These are phyloP conservation scores for Baryphthengus martii DNA, from an alignment of 2,113 vertebrate species.

Conservation along the genomic window DNA sequence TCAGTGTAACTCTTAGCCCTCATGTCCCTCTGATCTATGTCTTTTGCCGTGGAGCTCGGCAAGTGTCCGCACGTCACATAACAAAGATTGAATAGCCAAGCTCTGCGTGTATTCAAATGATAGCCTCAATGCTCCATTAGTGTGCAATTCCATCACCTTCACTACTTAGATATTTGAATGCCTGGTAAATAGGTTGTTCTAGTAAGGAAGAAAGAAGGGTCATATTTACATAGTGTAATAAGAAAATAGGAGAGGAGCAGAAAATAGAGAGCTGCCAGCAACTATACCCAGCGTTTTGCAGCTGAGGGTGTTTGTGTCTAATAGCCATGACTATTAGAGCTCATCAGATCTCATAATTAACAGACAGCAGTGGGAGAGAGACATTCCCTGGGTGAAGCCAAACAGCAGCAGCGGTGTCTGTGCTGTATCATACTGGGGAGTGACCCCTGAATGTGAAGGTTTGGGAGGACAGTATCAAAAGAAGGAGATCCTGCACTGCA, in stretches of 20 bases:
- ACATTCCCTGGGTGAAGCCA: conserved; percentile 48
- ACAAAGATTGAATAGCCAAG: background rate
- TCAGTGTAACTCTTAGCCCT: background rate
- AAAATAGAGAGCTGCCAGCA: conserved; percentile 63
- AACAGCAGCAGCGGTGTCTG: conserved; percentile 19
- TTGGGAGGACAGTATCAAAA: background rate
- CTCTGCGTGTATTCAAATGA: background rate
- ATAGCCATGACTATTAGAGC: conserved; percentile 54
- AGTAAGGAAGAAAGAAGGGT: conserved; percentile 24
- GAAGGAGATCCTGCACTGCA: background rate
- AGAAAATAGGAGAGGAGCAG: conserved; percentile 61
- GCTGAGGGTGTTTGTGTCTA: conserved; percentile 31
- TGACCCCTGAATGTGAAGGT: background rate
- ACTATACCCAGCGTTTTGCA: background rate
- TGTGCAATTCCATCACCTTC: conserved; percentile 14
- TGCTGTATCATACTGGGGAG: background rate
- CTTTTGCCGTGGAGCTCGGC: background rate
- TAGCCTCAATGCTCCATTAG: background rate
- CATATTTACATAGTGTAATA: conserved; percentile 57
- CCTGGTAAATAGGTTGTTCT: conserved; percentile 38
- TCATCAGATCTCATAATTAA: conserved; percentile 59
- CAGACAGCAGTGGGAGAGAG: conserved; percentile 23
- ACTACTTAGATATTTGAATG: conserved; percentile 51
- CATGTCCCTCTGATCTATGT: background rate
- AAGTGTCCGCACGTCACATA: background rate